Evolutionary conservation across 2,888 invertebrate species (phyloP), one percentile per base, ranked within the genome.

Genomic region (Drosophila phalerata): DNA sequence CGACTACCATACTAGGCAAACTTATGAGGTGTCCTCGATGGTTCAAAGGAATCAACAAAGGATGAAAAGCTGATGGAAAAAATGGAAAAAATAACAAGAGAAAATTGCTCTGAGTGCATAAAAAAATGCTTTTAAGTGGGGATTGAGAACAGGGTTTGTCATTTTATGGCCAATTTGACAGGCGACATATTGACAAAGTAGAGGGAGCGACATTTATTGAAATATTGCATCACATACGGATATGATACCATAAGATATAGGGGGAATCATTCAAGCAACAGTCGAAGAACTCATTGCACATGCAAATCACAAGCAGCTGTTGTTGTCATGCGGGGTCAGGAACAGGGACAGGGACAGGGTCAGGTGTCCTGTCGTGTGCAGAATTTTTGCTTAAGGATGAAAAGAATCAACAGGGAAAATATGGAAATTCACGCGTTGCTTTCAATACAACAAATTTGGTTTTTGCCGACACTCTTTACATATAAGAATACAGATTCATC

Each of bases 101-200:
- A 62, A 79, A 64, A 68, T 64, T 68, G 43, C 66, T 60, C 43
- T 37, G 47, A 80, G 69, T 64, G 69, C 60, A 38, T 58, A 60
- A 68, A 76, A 68, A 64, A 63, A 77, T 78, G 78, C 52, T 67
- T 47, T 48, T 57, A 58, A 45, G 48, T 60, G 63, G 37, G 47
- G 30, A 62, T 38, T 15, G 40, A 34, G 42, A 40, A 60, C 45
- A 37, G 61, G 40, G 48, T 47, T 63, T 42, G 56, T 62, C 76
- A 70, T 74, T 78, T 78, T 73, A 78, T 76, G 62, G 76, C 72
- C 79, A 82, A 76, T 79, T 79, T 72, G 72, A 51, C 66, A 63
- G 71, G 66, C 65, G 65, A 79, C 76, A 67, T 48, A 52, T 56
- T 75, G 79, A 71, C 68, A 65, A 65, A 63, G 63, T 51, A 47